Evolutionary conservation across 1,140 invertebrate species (phyloP), one percentile per base, ranked within the genome.

Genomic region (Cydia strobilella): DNA sequence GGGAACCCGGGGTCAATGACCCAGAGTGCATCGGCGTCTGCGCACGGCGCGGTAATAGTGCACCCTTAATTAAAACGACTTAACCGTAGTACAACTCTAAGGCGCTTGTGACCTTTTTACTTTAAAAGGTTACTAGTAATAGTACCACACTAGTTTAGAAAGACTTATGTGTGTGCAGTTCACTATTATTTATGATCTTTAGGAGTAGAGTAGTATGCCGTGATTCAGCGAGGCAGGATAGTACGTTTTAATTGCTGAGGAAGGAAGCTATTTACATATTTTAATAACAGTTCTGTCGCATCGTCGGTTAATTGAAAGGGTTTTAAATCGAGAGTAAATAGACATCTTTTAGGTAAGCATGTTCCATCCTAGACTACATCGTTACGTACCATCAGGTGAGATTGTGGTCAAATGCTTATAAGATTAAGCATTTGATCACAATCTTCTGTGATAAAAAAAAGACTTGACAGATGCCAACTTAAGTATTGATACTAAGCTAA

Each of bases 1-100:
- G 84, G 81, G 82, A 88, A 89, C 77, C 82, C 78, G 63, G 78
- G 84, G 84, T 85, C 83, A 78, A 77, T 81, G 88, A 86, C 86
- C 74, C 81, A 79, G 83, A 80, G 80, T 86, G 84, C 85, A 82
- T 75, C 80, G 80, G 83, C 82, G 76, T 77, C 72, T 62, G 78
- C 79, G 78, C 79, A 80, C 76, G 82, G 80, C 81, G 79, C 79
- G 79, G 82, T 79, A 76, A 77, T 84, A 59, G 63, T 35, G 25
- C 25, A 65, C 23, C 63, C 35, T 66, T 66, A n/a, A 23, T 15
- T 10, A 35, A 66, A 66, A 66, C 25, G 63, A 31, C 63, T 6
- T 15, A 31, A 35, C 25, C 18, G 20, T 20, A 12, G 9, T 59
- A 23, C 7, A 23, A 23, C 6, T 23, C 18, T 59, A 23, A 20